Evolutionary conservation across 2,797 vertebrate genomes (phyloP), one percentile per base, ranked within the genome.

Genomic region (Zenarchopterus dispar): DNA sequence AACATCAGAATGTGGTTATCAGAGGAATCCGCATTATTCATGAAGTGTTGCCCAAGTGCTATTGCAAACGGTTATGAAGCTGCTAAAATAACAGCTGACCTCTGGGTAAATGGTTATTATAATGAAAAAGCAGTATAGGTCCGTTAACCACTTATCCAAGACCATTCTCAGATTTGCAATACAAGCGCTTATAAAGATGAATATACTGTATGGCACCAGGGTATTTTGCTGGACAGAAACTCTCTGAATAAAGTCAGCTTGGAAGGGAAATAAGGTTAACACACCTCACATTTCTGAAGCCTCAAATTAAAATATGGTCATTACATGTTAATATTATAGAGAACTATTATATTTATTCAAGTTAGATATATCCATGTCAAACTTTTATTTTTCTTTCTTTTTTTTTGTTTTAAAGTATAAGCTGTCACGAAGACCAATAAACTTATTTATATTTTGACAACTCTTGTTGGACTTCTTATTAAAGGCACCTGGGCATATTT

Each of bases 1-100:
- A 82, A 84, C 78, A 84, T 78, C 76, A 63, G 66, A 77, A 67
- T 66, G 53, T 24, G 18, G 69, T 75, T 64, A 63, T 70, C 8
- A 1, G 58, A 70, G 60, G 60, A 71, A 66, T 42, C 7, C 26
- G 21, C 60, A 80, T 82, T 78, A 81, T 84, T 82, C 84, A 74
- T 61, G 28, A 81, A 59, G 41, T 13, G 8, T 15, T 59, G 60
- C 60, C 52, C 15, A 67, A 67, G 57, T 78, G 16, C 56, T 72
- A 76, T 68, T 79, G 52, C 62, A 61, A 58, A 65, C 70, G 76
- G 43, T 60, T 46, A 76, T 8, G 67, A 75, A 53, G 42, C 33
- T 52, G 49, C 76, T 61, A 70, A 83, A 81, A 64, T 57, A 59
- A 74, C 68, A 62, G 43, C 71, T 61, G 59, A 58, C 70, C 73